Evolutionary conservation across 1,140 invertebrate species (phyloP).

Genomic region (Chrysoperla carnea): DNA sequence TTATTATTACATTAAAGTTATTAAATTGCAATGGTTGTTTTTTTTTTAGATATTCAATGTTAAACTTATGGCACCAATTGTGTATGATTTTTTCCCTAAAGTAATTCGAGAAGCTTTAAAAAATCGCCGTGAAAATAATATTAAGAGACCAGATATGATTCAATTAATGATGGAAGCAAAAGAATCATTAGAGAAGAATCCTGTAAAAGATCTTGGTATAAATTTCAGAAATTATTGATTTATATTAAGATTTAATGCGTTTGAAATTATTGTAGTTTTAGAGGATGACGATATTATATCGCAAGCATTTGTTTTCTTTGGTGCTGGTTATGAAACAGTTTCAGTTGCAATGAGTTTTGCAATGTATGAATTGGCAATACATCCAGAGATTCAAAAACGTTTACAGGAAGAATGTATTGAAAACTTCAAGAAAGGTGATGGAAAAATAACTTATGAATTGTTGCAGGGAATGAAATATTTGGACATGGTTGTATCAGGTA

Average conservation of each 20-base stretch:
- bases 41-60: no score
- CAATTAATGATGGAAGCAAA: no score
- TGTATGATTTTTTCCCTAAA: no score
- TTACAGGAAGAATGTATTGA: conserved; percentile 32
- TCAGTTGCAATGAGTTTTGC: conserved; percentile 30
- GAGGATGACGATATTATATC: conserved; percentile 5
- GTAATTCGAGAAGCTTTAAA: no score
- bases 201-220: conserved; percentile 22
- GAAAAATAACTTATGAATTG: conserved; percentile 23
- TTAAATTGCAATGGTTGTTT: no score
- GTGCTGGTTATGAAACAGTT: conserved; percentile 39
- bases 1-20: no score
- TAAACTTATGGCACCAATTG: no score
- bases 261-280: conserved; percentile 18
- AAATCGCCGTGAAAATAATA: no score
- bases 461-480: conserved; percentile 28
- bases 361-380: conserved; percentile 27
- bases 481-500: conserved; percentile 23
- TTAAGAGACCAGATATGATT: no score
- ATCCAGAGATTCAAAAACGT: conserved; percentile 37
- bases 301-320: conserved; percentile 12
- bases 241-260: neutral
- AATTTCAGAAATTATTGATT: conserved; percentile 10
- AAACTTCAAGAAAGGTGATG: conserved; percentile 10
- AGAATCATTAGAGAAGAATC: conserved; percentile 6